Evolutionary conservation across 2,888 invertebrate species (phyloP).

Genomic region (Alentia gelatinosa): DNA sequence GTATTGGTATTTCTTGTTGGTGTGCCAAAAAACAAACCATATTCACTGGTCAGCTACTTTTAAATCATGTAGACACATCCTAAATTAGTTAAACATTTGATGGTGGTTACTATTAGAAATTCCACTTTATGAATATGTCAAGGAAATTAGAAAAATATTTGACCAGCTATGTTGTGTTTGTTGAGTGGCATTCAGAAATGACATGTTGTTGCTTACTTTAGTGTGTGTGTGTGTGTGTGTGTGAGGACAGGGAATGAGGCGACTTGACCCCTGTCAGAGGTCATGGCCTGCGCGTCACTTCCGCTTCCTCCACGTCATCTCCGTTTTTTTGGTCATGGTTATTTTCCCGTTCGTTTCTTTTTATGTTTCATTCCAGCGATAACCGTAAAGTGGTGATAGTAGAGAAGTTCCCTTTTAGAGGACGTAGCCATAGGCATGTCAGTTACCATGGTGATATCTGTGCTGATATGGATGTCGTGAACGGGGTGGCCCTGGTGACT

Average conservation of each 20-base stretch:
- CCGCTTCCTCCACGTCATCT: background rate
- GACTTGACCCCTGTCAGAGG: background rate
- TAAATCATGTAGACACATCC: too few species aligned
- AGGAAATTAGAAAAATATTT: too few species aligned
- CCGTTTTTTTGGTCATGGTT: background rate
- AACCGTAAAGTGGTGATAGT: constrained; percentile 50
- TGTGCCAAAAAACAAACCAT: background rate
- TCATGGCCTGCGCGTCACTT: background rate
- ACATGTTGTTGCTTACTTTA: constrained; percentile 1
- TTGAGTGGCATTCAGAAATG: too few species aligned
- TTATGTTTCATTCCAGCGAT: constrained; percentile 14
- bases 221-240: too few species aligned
- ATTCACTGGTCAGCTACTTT: too few species aligned
- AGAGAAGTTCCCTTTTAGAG: background rate
- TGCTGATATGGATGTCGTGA: constrained; percentile 41
- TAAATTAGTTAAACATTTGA: too few species aligned
- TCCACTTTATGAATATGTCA: too few species aligned
- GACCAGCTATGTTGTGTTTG: too few species aligned
- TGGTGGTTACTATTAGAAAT: too few species aligned
- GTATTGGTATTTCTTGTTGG: background rate
- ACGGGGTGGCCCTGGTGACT: background rate
- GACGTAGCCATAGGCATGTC: constrained; percentile 51
- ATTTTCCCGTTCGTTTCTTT: background rate
- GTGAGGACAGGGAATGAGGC: background rate
- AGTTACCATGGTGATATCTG: constrained; percentile 57